Evolutionary conservation across 2,888 invertebrate genomes (phyloP), one percentile per base, ranked within the genome.

Genomic region (Dasysyrphus tricinctus): DNA sequence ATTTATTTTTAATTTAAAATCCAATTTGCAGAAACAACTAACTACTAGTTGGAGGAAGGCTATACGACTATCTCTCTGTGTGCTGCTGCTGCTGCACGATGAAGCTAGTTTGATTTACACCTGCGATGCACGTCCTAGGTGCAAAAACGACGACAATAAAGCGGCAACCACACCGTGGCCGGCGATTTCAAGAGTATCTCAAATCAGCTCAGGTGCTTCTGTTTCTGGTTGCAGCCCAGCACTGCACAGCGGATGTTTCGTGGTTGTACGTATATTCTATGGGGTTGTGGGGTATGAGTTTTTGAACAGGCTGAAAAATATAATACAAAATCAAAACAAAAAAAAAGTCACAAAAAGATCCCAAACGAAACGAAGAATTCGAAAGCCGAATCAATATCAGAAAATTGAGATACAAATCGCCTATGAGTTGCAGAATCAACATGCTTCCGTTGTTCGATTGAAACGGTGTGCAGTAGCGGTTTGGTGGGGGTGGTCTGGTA

Each of bases 1-100:
- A 88, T 88, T 88, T 88, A 88, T 88, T 88, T 88, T 88, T 88
- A 88, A 88, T 88, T 88, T 88, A 88, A 88, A 88, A 88, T 88
- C 88, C 88, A 88, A 88, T 88, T 88, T 88, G 88, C 88, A 86
- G 88, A 86, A 88, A 88, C 88, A 88, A 88, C 88, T 88, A 86
- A 86, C 86, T 86, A 29, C 70, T 59, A 82, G 86, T 65, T 61
- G 82, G 70, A 67, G 75, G 44, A 72, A 70, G 65, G 69, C 73
- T 70, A n/a, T n/a, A 34, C 65, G 49, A 19, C 72, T 73, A 74
- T 69, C 61, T 72, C 42, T 56, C 61, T 61, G 19, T 59, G 37
- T 11, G 34, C 19, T 14, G 75, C 29, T 11, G 34, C 19, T 14
- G 75, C 29, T 59, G 32, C 69, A 78, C 86, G 86, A 86, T 78